These are phyloP conservation scores for Drosophila nigricruria DNA, from an alignment of 2,888 invertebrate species.

Conservation along the genomic window DNA sequence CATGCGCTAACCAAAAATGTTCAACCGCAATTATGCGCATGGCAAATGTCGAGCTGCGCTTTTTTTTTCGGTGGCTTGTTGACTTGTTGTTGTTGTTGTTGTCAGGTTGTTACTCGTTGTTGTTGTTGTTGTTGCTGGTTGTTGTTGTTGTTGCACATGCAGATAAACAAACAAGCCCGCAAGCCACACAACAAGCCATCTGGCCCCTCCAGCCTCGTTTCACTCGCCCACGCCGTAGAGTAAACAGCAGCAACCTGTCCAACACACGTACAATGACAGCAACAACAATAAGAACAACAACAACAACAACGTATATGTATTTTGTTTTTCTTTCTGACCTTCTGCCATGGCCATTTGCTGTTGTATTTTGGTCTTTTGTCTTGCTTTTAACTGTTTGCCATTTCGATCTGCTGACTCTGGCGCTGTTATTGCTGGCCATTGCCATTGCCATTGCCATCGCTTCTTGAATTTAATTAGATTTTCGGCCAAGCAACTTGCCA, in stretches of 20 bases:
- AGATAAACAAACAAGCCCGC: slow-evolving; percentile 44
- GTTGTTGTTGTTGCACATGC: slow-evolving; percentile 33
- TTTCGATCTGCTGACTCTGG: neutral
- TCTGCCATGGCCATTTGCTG: neutral
- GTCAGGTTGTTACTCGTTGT: slow-evolving; percentile 2
- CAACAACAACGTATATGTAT: neutral
- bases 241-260: slow-evolving; percentile 14
- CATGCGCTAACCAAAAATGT: slow-evolving; percentile 55
- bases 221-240: neutral
- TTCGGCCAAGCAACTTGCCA: slow-evolving; percentile 25
- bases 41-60: slow-evolving; percentile 57
- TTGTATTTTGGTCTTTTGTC: slow-evolving; percentile 12
- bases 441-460: neutral
- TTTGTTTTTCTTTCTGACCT: slow-evolving; percentile 7
- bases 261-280: neutral
- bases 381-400: slow-evolving; percentile 7
- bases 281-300: neutral
- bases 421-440: neutral
- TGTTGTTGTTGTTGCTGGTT: slow-evolving; percentile 3
- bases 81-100: slow-evolving; percentile 1
- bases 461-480: slow-evolving; percentile 38
- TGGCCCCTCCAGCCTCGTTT: neutral
- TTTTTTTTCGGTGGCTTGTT: slow-evolving; percentile 22
- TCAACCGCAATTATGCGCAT: slow-evolving; percentile 61
- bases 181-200: neutral